Base-by-base conservation (phyloP, 2,113 vertebrate genomes). In the Anhinga rufa region DNA sequence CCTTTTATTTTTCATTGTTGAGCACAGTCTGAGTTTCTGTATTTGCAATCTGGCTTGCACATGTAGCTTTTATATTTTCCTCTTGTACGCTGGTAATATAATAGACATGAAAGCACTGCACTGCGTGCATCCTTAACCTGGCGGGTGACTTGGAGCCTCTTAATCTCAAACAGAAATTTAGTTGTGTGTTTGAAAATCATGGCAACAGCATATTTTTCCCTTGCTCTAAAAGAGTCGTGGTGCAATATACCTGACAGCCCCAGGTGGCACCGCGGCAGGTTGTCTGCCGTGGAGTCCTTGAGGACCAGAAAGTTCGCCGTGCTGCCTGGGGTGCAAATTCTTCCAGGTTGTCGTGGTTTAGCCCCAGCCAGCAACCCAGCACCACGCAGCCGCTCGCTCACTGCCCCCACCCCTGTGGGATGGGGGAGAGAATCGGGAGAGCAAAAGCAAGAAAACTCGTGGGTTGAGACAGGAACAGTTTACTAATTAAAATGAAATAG, bases 221-320 rank as follows among this genome's bases (percentile, higher is more conserved):
- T 19, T 57, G 11, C 26, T 81, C 51, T 60, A 4, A 16, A 34
- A 52, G 38, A 29, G 22, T 57, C 17, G 6, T 12, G 26, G 14
- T 68, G 32, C 26, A 25, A 34, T 3, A 16, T 9, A 40, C 46
- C 24, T 21, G 44, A 24, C 61, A 1, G 16, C 71, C 36, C 40
- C 26, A 17, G 10, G 22, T 46, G 61, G 36, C 79, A 51, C 15
- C 38, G 25, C 0, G 2, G 55, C 55, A 55, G 10, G 12, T 17
- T 26, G 22, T 12, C 52, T 72, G 4, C 2, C 2, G 2, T 8
- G 28, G n/a, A 13, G 31, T 21, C 25, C 75, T 9, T 1, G 2
- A 40, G 9, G 34, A 49, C 9, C 29, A 52, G 32, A 51, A 54
- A 42, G 4, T 4, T 54, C 58, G n/a, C 6, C 4, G 12, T 38